phyloP scores from a whole-genome alignment of 2,888 invertebrate genomes.

The Macropis europaea region DNA sequence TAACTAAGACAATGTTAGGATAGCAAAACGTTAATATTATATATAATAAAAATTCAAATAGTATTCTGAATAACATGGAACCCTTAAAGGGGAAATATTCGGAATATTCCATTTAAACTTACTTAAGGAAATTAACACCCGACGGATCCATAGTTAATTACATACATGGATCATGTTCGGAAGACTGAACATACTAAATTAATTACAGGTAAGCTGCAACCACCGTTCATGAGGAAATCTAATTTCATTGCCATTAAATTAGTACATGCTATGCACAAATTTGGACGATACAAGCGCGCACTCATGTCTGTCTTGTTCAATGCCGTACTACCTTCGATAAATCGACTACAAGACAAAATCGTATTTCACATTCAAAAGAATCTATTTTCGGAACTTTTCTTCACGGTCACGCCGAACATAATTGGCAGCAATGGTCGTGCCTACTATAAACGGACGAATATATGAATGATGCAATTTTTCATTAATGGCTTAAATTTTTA shows the following conservation, averaged over 20 bases:
- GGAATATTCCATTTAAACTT: background rate
- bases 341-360: slow-evolving; percentile 38
- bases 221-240: slow-evolving; percentile 13
- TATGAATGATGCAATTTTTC: too few species aligned
- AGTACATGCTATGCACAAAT: slow-evolving; percentile 18
- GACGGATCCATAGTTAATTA: slow-evolving; percentile 2
- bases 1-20: too few species aligned
- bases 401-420: slow-evolving; percentile 40
- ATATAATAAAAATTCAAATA: too few species aligned
- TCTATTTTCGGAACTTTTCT: slow-evolving; percentile 37
- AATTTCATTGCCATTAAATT: slow-evolving; percentile 37
- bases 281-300: slow-evolving; percentile 19
- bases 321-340: slow-evolving; percentile 41
- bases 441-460: background rate
- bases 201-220: slow-evolving; percentile 23
- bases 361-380: slow-evolving; percentile 16
- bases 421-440: slow-evolving; percentile 24
- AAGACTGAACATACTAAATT: slow-evolving; percentile 4
- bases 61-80: background rate
- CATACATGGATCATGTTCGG: background rate
- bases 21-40: too few species aligned
- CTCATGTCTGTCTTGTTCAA: slow-evolving; percentile 14
- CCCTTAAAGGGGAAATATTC: too few species aligned
- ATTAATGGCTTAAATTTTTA: too few species aligned
- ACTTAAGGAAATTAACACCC: background rate